phyloP scores from a whole-genome alignment of 2,888 invertebrate genomes.

The Iphiclides podalirius region DNA sequence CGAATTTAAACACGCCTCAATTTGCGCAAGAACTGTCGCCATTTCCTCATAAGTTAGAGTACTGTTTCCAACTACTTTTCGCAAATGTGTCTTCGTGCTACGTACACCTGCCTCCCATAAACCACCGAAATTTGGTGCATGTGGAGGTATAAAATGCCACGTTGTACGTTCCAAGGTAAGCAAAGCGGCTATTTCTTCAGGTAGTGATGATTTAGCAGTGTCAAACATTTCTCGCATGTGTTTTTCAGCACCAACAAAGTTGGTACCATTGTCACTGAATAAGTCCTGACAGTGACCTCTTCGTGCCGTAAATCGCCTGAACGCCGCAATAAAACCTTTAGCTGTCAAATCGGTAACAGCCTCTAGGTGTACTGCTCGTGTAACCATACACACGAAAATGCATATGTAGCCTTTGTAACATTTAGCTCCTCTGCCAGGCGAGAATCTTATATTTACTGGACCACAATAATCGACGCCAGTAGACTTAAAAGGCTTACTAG shows the following conservation, averaged over 20 bases:
- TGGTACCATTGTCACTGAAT: slow-evolving; percentile 30
- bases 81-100: slow-evolving; percentile 21
- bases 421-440: slow-evolving; percentile 28
- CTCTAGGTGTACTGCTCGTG: slow-evolving; percentile 29
- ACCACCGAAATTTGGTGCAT: slow-evolving; percentile 29
- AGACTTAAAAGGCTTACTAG: slow-evolving; percentile 26
- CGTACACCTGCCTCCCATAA: slow-evolving; percentile 32
- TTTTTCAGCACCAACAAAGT: slow-evolving; percentile 28
- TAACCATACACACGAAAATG: slow-evolving; percentile 31
- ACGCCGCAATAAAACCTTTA: slow-evolving; percentile 30
- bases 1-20: slow-evolving; percentile 31
- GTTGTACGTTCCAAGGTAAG: slow-evolving; percentile 15
- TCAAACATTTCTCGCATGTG: slow-evolving; percentile 20
- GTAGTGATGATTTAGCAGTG: slow-evolving; percentile 13
- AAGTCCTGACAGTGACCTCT: no score
- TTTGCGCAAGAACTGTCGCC: slow-evolving; percentile 25
- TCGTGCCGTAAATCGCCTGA: no score
- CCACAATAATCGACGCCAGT: slow-evolving; percentile 34
- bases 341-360: slow-evolving; percentile 31
- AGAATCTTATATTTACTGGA: slow-evolving; percentile 28
- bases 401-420: slow-evolving; percentile 31
- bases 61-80: background rate
- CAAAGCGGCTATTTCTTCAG: slow-evolving; percentile 12
- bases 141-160: slow-evolving; percentile 31
- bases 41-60: slow-evolving; percentile 28